These are phyloP conservation scores for Parnassius orleans DNA, from an alignment of 2,888 invertebrate genomes.

Conservation along the genomic window DNA sequence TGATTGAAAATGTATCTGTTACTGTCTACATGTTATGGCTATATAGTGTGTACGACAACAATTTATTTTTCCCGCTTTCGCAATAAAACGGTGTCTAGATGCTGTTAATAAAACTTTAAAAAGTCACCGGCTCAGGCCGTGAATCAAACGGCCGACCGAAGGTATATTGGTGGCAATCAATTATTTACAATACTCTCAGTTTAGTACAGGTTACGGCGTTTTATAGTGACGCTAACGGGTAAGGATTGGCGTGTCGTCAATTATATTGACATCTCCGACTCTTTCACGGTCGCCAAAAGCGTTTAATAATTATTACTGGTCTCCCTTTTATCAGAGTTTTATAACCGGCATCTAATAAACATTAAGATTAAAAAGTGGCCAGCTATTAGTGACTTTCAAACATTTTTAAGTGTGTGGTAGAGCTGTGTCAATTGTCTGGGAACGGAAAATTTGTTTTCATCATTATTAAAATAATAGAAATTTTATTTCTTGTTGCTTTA, in stretches of 20 bases:
- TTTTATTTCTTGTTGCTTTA: not conserved
- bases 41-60: too few species aligned
- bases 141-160: conserved; percentile 43
- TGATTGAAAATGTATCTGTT: too few species aligned
- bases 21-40: too few species aligned
- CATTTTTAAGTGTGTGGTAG: conserved; percentile 11
- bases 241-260: conserved; percentile 53
- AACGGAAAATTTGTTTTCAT: conserved; percentile 11
- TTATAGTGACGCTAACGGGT: conserved; percentile 44
- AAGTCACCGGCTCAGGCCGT: conserved; percentile 31
- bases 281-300: conserved; percentile 46
- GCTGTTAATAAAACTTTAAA: conserved; percentile 28
- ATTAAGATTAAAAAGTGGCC: conserved; percentile 14
- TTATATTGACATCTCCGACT: conserved; percentile 51
- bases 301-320: conserved; percentile 33
- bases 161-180: conserved; percentile 60
- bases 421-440: conserved; percentile 10
- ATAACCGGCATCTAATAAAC: conserved; percentile 21
- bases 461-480: not conserved
- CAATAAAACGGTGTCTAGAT: conserved; percentile 17
- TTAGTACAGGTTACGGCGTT: conserved; percentile 41
- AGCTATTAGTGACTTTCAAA: conserved; percentile 8
- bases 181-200: conserved; percentile 45
- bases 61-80: conserved; percentile 11
- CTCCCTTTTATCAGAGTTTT: conserved; percentile 29